Evolutionary conservation across 2,113 vertebrate genomes (phyloP).

Genomic region (Myotis lucifugus): DNA sequence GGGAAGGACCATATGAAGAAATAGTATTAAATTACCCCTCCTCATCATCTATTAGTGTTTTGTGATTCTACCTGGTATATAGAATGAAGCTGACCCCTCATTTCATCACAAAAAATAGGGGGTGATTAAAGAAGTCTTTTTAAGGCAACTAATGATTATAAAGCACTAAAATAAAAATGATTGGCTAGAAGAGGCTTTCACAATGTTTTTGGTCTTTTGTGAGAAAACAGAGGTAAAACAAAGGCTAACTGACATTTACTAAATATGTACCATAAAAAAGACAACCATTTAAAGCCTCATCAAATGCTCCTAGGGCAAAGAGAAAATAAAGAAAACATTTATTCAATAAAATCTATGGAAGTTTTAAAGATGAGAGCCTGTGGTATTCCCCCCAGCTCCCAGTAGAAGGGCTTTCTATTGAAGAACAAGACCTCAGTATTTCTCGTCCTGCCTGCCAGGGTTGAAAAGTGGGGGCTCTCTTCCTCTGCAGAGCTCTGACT

Average conservation of each 20-base stretch:
- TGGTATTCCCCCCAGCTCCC: background rate
- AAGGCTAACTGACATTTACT: background rate
- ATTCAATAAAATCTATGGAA: background rate
- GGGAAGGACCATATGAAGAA: background rate
- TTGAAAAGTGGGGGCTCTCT: background rate
- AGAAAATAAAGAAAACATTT: background rate
- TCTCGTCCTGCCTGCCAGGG: background rate
- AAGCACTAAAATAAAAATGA: background rate
- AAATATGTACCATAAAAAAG: background rate
- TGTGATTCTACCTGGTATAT: background rate
- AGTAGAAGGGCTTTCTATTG: background rate
- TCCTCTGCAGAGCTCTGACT: background rate
- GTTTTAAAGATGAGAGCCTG: background rate
- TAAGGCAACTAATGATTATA: background rate
- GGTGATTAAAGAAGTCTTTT: background rate
- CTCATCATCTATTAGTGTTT: background rate
- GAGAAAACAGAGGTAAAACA: background rate
- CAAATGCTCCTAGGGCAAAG: background rate
- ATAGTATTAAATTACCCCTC: background rate
- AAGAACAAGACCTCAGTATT: background rate
- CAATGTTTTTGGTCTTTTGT: background rate
- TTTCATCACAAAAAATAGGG: background rate
- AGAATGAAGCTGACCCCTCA: background rate
- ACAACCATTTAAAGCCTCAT: background rate
- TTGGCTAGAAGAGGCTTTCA: background rate